Evolutionary conservation across 2,113 vertebrate genomes (phyloP).

Genomic region (Siphamia tubifer): DNA sequence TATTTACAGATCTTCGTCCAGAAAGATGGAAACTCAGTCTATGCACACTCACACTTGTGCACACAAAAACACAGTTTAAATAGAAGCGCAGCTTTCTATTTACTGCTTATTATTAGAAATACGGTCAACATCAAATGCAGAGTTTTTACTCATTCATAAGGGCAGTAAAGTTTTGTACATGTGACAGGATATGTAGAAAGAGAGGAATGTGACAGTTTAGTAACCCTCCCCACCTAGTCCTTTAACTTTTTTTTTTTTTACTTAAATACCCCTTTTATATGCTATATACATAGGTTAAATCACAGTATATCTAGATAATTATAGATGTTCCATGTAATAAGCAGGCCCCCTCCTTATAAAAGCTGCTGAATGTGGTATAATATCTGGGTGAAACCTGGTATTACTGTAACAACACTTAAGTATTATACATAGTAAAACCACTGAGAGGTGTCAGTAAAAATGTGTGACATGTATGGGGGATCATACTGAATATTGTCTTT

Average conservation of each 20-base stretch:
- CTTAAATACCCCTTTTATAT: background rate
- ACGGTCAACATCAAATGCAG: background rate
- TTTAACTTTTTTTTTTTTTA: background rate
- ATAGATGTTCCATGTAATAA: conserved; percentile 13
- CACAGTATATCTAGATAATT: conserved; percentile 37
- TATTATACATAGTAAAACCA: conserved; percentile 11
- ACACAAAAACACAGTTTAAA: background rate
- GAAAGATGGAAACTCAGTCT: conserved; percentile 6
- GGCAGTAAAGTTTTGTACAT: background rate
- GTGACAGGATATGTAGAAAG: conserved; percentile 10
- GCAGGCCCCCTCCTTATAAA: conserved; percentile 9
- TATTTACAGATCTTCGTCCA: conserved; percentile 47
- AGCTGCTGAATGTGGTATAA: conserved; percentile 30
- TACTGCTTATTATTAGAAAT: background rate
- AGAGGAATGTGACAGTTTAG: background rate
- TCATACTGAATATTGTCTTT: background rate
- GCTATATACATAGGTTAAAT: conserved; percentile 16
- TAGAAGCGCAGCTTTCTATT: conserved; percentile 19
- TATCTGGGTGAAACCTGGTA: conserved; percentile 29
- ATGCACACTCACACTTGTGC: background rate
- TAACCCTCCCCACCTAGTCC: background rate
- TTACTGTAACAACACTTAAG: conserved; percentile 10
- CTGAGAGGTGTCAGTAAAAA: conserved; percentile 16
- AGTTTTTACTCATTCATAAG: too few species aligned
- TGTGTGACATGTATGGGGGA: conserved; percentile 16